Conservation (phyloP, 2,797 vertebrate species). For the Meriones psammophilus region DNA sequence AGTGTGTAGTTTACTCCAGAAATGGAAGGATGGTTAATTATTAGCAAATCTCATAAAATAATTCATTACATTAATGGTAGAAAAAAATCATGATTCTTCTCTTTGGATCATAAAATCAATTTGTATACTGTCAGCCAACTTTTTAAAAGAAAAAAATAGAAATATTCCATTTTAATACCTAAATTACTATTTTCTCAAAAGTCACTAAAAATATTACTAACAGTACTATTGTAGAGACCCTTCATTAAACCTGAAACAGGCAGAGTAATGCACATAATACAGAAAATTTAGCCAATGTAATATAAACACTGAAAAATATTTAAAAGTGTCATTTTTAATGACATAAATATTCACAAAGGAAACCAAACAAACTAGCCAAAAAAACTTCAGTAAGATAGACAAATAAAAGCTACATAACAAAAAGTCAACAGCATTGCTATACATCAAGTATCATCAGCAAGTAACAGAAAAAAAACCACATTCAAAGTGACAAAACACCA, state of each 20-base stretch:
- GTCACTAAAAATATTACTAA: conserved; percentile 49
- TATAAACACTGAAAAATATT: conserved; percentile 57
- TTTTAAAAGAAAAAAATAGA: background rate
- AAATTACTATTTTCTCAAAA: conserved; percentile 48
- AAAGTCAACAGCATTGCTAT: conserved; percentile 50
- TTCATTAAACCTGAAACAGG: conserved; percentile 57
- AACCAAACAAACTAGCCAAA: conserved; percentile 67
- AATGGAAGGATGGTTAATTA: conserved; percentile 31
- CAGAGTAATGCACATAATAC: conserved; percentile 3
- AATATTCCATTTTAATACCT: conserved; percentile 42
- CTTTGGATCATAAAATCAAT: conserved; percentile 11
- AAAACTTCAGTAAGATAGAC: conserved; percentile 35
- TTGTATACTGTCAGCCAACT: background rate
- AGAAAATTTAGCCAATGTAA: conserved; percentile 32
- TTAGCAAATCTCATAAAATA: conserved; percentile 39
- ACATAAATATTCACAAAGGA: conserved; percentile 80
- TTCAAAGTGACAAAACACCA: conserved; percentile 28
- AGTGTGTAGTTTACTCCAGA: conserved; percentile 42
- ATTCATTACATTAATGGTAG: conserved; percentile 26
- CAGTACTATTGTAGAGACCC: background rate
- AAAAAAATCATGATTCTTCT: conserved; percentile 22
- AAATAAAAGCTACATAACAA: conserved; percentile 40
- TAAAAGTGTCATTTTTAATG: conserved; percentile 71
- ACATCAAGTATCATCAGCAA: conserved; percentile 46
- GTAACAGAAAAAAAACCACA: conserved; percentile 62